Percentiles rank a stretch among this genome's conserved stretches.
Evolutionary conservation across 2,113 vertebrate species (phyloP).

Genomic region (Sisor rabdophorus): DNA sequence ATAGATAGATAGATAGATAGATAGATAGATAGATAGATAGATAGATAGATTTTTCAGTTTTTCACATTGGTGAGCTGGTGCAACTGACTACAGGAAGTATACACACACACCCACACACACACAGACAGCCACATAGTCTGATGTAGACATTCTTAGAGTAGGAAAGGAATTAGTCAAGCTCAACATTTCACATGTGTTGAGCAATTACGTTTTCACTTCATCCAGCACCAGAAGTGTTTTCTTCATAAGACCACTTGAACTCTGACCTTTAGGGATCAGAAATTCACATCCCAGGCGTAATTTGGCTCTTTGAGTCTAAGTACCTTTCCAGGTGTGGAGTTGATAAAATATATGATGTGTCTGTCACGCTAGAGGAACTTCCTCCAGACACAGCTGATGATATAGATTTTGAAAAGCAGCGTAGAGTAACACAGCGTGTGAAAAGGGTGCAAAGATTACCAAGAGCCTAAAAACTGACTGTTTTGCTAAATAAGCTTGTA

Average conservation of each 20-base stretch:
- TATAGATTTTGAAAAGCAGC: constrained; percentile 42
- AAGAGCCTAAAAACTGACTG: no score
- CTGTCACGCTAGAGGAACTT: constrained; percentile 62
- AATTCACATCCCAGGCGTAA: constrained; percentile 62
- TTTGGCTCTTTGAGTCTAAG: constrained; percentile 67
- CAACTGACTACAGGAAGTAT: no score
- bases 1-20: no score
- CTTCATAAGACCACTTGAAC: constrained; percentile 37
- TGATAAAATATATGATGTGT: constrained; percentile 59
- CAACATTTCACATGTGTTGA: constrained; percentile 31
- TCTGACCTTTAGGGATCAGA: constrained; percentile 47
- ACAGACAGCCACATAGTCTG: no score
- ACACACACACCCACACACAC: no score
- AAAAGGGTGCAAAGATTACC: constrained; percentile 58
- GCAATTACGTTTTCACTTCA: constrained; percentile 28
- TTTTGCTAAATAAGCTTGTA: no score
- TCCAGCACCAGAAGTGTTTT: constrained; percentile 44
- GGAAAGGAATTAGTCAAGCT: constrained; percentile 29
- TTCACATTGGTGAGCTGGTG: no score
- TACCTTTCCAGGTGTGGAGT: constrained; percentile 69
- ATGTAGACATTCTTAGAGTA: no score
- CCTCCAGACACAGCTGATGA: constrained; percentile 54
- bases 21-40: no score
- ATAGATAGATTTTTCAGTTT: no score
- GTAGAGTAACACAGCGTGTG: constrained; percentile 19